Evolutionary conservation across 2,113 vertebrate genomes (phyloP), one percentile per base, ranked within the genome.

Genomic region (Tragelaphus strepsiceros): DNA sequence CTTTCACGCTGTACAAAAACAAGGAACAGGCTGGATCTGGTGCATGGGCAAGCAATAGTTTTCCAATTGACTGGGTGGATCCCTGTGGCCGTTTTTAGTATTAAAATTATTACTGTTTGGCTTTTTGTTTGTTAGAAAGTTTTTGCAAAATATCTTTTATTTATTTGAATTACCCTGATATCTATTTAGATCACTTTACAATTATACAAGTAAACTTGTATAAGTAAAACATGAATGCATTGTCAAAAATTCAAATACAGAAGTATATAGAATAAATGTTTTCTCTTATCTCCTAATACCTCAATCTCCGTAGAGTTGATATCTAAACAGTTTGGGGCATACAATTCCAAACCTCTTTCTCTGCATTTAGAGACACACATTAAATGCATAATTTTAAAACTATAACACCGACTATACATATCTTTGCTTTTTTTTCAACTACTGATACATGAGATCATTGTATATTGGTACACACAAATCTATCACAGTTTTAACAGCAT

Each of bases 171-270:
- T 85, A 82, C 17, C 89, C 7, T 91, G 58, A 49, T 67, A 88
- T 85, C 32, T 89, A 53, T 56, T 62, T 46, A 80, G 43, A 87
- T 96, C 13, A 93, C 32, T 90, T 64, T 64, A 97, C 92, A 93
- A 35, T 93, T 97, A 80, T n/a, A 74, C 28, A 49, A 88, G 21
- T 82, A 53, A 91, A 96, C 26, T 80, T 49, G 43, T 80, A 62
- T 24, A 43, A 91, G 26, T 83, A 54, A 90, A 95, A 85, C 21
- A 82, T 80, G 39, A 82, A 80, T 43, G 24, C 9, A 56, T 74
- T 88, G n/a, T 88, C 14, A 96, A 82, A 82, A 92, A 84, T 93
- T 96, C 16, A 92, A 58, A 94, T 84, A 16, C 13, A 64, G n/a
- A 86, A 62, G 16, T 82, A 71, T 30, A 49, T 77, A 84, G n/a